Percentiles rank a stretch among this genome's conserved stretches.
These are phyloP conservation scores for Ia io DNA, from an alignment of 2,113 vertebrate species.

Conservation along the genomic window DNA sequence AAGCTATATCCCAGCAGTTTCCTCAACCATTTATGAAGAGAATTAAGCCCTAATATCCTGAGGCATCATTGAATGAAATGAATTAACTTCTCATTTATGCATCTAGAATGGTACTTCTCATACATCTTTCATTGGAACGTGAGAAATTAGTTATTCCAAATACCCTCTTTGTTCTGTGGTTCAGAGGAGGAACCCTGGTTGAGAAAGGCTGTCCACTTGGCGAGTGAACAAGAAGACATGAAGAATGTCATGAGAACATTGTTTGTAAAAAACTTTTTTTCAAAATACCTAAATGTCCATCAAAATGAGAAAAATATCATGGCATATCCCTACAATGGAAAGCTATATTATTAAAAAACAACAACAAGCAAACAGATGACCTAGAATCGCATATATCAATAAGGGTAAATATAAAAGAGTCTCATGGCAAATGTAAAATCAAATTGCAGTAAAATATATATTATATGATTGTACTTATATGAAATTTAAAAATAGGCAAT, in stretches of 20 bases:
- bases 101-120: background rate
- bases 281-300: background rate
- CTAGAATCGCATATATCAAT: background rate
- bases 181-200: background rate
- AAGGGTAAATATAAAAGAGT: background rate
- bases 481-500: background rate
- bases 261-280: background rate
- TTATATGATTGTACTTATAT: background rate
- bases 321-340: background rate
- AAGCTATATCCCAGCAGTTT: background rate
- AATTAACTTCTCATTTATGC: background rate
- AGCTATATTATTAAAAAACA: background rate
- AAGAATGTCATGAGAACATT: background rate
- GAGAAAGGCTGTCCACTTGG: background rate
- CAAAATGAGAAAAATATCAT: background rate
- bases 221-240: background rate
- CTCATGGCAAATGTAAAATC: background rate
- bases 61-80: background rate
- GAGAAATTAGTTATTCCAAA: background rate
- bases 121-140: background rate
- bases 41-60: background rate
- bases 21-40: background rate
- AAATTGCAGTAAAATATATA: background rate
- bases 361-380: background rate
- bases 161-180: background rate